These are phyloP conservation scores for Luehdorfia chinensis DNA, from an alignment of 1,140 invertebrate species.

Conservation along the genomic window DNA sequence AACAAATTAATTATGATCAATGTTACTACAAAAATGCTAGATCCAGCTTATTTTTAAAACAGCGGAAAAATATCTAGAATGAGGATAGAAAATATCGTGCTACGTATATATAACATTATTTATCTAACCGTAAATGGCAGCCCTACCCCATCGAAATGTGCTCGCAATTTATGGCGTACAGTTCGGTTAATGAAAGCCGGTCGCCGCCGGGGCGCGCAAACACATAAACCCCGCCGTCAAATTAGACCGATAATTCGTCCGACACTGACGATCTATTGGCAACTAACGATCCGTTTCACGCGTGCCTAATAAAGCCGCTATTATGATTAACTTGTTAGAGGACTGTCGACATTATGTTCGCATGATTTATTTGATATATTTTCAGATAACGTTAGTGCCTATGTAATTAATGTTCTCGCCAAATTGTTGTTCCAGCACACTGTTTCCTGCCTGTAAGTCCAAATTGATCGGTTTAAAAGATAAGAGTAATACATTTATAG, in stretches of 20 bases:
- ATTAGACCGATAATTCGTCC: slow-evolving; percentile 37
- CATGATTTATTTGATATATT: slow-evolving; percentile 11
- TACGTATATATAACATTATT: slow-evolving; percentile 1
- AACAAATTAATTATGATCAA: no score
- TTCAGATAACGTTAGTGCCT: no score
- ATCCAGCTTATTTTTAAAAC: no score
- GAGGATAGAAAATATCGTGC: no score
- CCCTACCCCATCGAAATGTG: slow-evolving; percentile 18
- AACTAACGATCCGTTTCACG: slow-evolving; percentile 28
- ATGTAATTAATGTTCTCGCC: no score
- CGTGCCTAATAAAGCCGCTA: slow-evolving; percentile 26
- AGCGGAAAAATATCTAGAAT: no score
- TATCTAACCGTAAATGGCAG: slow-evolving; percentile 16
- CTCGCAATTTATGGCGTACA: slow-evolving; percentile 29
- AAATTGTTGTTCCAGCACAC: no score
- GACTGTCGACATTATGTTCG: neutral
- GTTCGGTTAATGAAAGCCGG: slow-evolving; percentile 36
- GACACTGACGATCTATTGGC: slow-evolving; percentile 24
- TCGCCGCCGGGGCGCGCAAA: slow-evolving; percentile 35
- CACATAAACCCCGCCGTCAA: slow-evolving; percentile 42
- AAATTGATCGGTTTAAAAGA: no score
- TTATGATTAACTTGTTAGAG: slow-evolving; percentile 20
- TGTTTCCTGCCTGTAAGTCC: no score
- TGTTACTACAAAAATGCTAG: no score
- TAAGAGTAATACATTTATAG: no score